Evolutionary conservation across 2,888 invertebrate genomes (phyloP).

Genomic region (Zaprionus bogoriensis): DNA sequence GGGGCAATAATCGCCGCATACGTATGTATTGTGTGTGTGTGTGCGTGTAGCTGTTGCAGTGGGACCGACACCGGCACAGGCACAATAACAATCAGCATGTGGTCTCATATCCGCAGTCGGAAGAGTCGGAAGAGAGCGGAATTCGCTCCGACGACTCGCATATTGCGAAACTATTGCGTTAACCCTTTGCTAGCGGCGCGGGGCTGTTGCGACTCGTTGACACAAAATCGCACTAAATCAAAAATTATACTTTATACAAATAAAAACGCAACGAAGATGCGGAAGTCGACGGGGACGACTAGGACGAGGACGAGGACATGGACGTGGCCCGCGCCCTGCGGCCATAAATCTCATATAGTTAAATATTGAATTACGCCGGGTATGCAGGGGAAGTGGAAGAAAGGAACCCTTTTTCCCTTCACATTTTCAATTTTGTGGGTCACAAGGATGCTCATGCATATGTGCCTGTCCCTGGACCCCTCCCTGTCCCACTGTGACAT

Average conservation of each 20-base stretch:
- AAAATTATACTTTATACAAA: conserved; percentile 80
- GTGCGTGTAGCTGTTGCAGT: too few species aligned
- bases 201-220: conserved; percentile 52
- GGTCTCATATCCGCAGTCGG: conserved; percentile 71
- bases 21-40: too few species aligned
- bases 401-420: conserved; percentile 45
- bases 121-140: conserved; percentile 16
- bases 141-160: too few species aligned
- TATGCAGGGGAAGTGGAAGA: conserved; percentile 28
- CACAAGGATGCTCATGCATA: conserved; percentile 64
- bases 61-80: conserved; percentile 4
- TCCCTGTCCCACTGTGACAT: conserved; percentile 46
- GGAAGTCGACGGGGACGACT: conserved; percentile 14
- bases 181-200: conserved; percentile 52
- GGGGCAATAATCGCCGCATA: conserved; percentile 19
- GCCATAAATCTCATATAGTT: conserved; percentile 79
- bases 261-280: conserved; percentile 49
- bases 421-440: conserved; percentile 68
- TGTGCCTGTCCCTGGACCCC: conserved; percentile 14
- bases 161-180: conserved; percentile 73
- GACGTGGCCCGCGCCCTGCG: conserved; percentile 53
- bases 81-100: conserved; percentile 79
- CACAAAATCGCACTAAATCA: conserved; percentile 79
- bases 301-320: too few species aligned
- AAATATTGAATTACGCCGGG: conserved; percentile 80